Evolutionary conservation across 2,797 vertebrate species (phyloP).

Genomic region (Anniella stebbinsi): DNA sequence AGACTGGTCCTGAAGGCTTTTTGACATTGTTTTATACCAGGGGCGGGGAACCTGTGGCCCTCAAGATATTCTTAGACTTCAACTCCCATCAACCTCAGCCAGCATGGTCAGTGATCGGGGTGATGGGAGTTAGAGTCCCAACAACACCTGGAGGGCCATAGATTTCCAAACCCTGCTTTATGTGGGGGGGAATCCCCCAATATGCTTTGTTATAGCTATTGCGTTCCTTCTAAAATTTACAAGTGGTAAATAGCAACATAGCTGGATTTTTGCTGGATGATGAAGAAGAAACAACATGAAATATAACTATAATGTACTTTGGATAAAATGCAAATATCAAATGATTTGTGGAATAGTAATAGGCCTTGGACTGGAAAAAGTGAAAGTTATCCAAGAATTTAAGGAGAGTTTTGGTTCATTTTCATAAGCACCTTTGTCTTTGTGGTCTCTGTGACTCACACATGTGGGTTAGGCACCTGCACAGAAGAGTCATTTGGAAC

Average conservation of each 20-base stretch:
- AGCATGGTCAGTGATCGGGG: background rate
- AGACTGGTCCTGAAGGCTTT: background rate
- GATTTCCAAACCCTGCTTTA: background rate
- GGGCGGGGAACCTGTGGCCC: too few relatives aligned
- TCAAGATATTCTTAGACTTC: background rate
- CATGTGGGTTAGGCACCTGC: too few relatives aligned
- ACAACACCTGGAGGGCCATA: too few relatives aligned
- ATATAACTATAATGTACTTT: conserved; percentile 44
- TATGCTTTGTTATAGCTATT: background rate
- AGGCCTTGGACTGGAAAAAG: background rate
- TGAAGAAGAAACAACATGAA: background rate
- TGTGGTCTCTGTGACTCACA: too few relatives aligned
- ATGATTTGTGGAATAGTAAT: background rate
- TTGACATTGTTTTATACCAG: background rate
- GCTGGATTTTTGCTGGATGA: background rate
- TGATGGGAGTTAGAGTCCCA: background rate
- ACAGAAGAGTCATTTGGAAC: too few relatives aligned
- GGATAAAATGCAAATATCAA: background rate
- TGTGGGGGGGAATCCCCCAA: background rate
- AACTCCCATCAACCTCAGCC: background rate
- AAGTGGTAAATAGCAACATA: conserved; percentile 1
- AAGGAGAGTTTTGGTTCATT: background rate
- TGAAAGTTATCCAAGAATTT: background rate
- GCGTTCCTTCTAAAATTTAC: background rate
- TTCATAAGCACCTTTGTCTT: background rate